phyloP scores from a whole-genome alignment of 2,888 invertebrate genomes.

The Diloba caeruleocephala region DNA sequence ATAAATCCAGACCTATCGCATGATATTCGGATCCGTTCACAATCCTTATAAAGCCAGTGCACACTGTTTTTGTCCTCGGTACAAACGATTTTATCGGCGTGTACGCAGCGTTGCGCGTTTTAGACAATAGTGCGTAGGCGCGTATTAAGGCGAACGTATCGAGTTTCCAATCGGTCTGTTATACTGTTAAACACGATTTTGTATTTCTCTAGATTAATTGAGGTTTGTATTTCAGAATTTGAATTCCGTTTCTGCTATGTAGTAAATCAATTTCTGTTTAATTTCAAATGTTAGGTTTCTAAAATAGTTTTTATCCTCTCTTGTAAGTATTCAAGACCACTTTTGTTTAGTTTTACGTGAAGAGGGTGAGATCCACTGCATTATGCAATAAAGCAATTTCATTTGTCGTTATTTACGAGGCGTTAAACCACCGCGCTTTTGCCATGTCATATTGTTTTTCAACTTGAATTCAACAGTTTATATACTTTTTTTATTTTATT shows the following conservation, averaged over 20 bases:
- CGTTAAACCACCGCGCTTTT: too few relatives aligned
- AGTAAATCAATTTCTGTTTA: too few relatives aligned
- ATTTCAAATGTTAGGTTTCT: too few relatives aligned
- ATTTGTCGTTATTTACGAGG: too few relatives aligned
- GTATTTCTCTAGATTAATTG: conserved; percentile 53
- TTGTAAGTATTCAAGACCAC: too few relatives aligned
- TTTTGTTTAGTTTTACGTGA: too few relatives aligned
- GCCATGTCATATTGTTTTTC: too few relatives aligned
- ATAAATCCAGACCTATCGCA: conserved; percentile 49
- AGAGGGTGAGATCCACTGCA: too few relatives aligned
- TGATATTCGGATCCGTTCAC: conserved; percentile 44
- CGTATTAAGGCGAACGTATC: conserved; percentile 66
- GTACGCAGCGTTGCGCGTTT: conserved; percentile 62
- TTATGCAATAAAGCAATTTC: too few relatives aligned
- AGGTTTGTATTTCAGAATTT: background rate
- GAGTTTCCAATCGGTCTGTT: conserved; percentile 56
- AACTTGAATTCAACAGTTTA: too few relatives aligned
- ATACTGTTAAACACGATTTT: conserved; percentile 51
- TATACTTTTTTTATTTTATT: conserved; percentile 9
- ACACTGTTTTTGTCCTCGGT: conserved; percentile 53
- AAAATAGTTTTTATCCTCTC: too few relatives aligned
- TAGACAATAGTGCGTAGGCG: conserved; percentile 83
- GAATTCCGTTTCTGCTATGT: too few relatives aligned
- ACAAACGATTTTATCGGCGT: conserved; percentile 53
- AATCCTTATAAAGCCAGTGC: conserved; percentile 56